Conservation (phyloP, 2,113 vertebrate genomes). For the Ictalurus furcatus region DNA sequence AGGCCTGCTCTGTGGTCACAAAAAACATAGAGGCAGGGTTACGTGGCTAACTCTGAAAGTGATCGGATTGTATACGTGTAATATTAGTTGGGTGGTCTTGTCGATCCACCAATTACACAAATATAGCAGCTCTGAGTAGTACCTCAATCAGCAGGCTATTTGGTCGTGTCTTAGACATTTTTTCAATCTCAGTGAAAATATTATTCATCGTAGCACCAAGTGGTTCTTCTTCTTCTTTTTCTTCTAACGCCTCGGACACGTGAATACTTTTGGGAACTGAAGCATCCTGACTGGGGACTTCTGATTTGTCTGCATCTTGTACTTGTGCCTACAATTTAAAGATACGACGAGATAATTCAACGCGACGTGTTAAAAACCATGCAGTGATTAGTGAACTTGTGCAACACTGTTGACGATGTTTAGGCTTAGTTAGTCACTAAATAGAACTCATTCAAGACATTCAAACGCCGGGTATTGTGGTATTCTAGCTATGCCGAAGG, state of each 20-base stretch:
- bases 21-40: neutral
- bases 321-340: conserved; percentile 25
- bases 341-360: neutral
- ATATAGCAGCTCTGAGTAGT: conserved; percentile 9
- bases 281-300: neutral
- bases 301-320: conserved; percentile 8
- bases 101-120: neutral
- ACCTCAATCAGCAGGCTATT: conserved; percentile 62
- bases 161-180: conserved; percentile 46
- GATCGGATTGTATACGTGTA: neutral
- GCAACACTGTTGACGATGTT: no score
- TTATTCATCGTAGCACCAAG: conserved; percentile 50
- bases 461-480: neutral
- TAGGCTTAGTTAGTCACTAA: neutral
- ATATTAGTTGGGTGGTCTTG: neutral
- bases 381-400: neutral
- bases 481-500: neutral
- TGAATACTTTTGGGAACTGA: conserved; percentile 18
- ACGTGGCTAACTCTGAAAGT: neutral
- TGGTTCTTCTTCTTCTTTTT: conserved; percentile 35
- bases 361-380: neutral
- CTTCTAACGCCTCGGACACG: neutral
- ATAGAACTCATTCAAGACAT: neutral
- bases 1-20: conserved; percentile 57
- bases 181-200: conserved; percentile 60